Percentiles rank a stretch among this genome's conserved stretches.
Evolutionary conservation across 2,888 invertebrate species (phyloP).

Genomic region (Saturnia japonica): DNA sequence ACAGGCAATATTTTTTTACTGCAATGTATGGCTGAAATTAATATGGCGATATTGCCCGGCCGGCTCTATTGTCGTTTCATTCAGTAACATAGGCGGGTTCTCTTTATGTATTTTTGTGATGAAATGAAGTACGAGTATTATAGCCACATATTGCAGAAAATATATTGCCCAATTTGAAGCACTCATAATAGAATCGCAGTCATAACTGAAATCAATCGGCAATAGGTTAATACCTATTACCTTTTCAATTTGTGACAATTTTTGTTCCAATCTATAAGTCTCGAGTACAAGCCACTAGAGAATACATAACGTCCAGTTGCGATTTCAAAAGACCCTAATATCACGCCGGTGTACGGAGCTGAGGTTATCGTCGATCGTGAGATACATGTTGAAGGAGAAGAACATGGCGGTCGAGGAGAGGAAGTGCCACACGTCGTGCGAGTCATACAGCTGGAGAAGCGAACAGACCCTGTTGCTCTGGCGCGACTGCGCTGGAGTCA

Average conservation of each 20-base stretch:
- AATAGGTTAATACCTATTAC: neutral
- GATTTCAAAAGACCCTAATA: constrained; percentile 60
- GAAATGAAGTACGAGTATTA: too few species aligned
- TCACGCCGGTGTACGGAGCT: constrained; percentile 50
- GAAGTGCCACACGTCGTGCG: constrained; percentile 94
- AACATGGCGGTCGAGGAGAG: constrained; percentile 91
- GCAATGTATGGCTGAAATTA: too few species aligned
- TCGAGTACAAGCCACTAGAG: neutral
- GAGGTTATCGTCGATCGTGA: constrained; percentile 89
- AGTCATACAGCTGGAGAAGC: constrained; percentile 89
- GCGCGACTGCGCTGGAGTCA: constrained; percentile 88
- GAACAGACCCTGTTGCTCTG: constrained; percentile 88
- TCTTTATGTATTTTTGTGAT: too few species aligned
- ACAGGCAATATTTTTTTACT: too few species aligned
- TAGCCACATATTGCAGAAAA: too few species aligned
- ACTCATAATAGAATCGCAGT: too few species aligned
- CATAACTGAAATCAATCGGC: neutral
- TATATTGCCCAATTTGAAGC: too few species aligned
- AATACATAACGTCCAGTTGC: neutral
- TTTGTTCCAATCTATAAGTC: neutral
- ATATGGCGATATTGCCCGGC: too few species aligned
- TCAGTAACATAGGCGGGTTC: too few species aligned
- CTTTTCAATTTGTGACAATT: neutral
- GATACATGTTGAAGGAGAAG: constrained; percentile 91
- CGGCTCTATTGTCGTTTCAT: too few species aligned